phyloP scores from a whole-genome alignment of 2,113 vertebrate genomes.

The Cyphomyrus discorhynchus region DNA sequence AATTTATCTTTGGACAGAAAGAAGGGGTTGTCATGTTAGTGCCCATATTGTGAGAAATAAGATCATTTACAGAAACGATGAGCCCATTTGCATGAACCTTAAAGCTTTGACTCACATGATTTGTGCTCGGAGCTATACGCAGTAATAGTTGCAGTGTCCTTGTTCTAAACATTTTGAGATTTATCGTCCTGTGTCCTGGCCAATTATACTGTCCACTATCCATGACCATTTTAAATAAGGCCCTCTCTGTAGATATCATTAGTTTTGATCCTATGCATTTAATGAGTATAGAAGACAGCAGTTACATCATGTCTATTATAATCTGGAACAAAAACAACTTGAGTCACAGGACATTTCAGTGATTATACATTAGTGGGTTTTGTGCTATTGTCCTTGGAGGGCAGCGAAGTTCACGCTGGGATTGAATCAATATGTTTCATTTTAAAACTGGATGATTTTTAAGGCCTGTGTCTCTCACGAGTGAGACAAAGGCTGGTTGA shows the following conservation, averaged over 20 bases:
- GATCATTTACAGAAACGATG: background rate
- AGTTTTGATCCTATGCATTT: conserved; percentile 40
- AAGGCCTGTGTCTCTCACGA: background rate
- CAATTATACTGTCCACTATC: conserved; percentile 45
- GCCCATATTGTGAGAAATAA: background rate
- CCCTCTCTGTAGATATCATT: conserved; percentile 32
- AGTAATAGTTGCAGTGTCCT: conserved; percentile 6
- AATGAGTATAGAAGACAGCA: conserved; percentile 41
- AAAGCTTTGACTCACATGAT: background rate
- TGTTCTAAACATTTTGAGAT: conserved; percentile 35
- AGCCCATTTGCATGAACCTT: background rate
- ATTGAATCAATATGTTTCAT: background rate
- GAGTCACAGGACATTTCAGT: conserved; percentile 5
- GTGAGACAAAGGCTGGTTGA: background rate
- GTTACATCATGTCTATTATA: conserved; percentile 39
- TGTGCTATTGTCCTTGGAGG: background rate
- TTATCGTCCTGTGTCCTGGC: conserved; percentile 39
- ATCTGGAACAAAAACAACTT: conserved; percentile 26
- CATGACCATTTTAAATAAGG: conserved; percentile 47
- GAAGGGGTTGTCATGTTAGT: background rate
- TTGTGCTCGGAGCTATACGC: background rate
- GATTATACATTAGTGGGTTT: background rate
- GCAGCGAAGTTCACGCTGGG: background rate
- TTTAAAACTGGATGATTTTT: background rate
- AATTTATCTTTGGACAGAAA: background rate